phyloP scores from a whole-genome alignment of 2,888 invertebrate genomes.

The Patella pellucida region DNA sequence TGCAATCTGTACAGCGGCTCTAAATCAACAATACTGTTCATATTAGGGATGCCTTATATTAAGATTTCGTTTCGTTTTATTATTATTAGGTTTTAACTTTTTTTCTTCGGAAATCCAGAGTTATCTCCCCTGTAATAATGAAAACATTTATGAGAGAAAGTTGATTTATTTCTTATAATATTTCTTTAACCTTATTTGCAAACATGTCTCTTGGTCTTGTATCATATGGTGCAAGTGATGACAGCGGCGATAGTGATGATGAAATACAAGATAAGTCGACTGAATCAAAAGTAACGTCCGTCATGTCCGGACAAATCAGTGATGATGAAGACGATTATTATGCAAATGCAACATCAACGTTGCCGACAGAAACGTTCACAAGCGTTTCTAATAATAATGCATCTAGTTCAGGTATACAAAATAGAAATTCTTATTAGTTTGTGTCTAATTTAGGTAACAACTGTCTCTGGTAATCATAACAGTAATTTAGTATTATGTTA shows the following conservation, averaged over 20 bases:
- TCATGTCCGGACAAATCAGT: constrained; percentile 32
- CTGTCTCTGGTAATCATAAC: no score
- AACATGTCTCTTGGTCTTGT: constrained; percentile 59
- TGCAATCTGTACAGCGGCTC: no score
- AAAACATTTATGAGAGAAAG: no score
- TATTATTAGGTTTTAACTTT: not conserved
- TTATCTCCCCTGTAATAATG: no score
- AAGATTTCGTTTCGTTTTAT: constrained; percentile 14
- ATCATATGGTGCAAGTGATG: constrained; percentile 56
- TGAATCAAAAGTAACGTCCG: not conserved
- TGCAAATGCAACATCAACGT: no score
- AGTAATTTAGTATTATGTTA: no score
- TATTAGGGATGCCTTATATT: not conserved
- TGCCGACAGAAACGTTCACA: no score
- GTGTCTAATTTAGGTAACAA: no score
- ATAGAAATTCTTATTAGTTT: no score
- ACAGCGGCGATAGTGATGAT: constrained; percentile 46
- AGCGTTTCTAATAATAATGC: no score
- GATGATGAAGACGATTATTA: constrained; percentile 34
- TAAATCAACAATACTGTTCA: no score
- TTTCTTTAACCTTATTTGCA: not conserved
- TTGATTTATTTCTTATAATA: not conserved
- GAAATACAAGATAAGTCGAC: constrained; percentile 25
- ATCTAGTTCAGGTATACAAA: no score
- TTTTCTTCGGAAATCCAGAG: not conserved